Percentiles rank a stretch among this genome's conserved stretches.
Conservation (phyloP, 2,113 vertebrate genomes). For the Ammodramus savannarum region DNA sequence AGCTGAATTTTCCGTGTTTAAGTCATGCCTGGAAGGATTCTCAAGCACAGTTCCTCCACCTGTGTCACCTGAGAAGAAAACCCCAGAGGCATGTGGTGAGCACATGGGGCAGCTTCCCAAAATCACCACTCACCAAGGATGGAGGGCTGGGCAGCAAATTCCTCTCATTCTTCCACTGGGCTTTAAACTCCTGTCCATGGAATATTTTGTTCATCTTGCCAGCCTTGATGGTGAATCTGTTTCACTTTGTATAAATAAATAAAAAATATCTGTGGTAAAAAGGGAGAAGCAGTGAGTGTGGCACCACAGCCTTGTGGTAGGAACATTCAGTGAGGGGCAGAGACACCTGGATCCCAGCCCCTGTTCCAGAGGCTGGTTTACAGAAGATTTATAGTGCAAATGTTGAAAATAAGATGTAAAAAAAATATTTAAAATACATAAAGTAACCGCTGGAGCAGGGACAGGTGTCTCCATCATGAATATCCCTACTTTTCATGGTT, state of each 20-base stretch:
- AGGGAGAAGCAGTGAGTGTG: background rate
- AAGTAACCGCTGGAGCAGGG: background rate
- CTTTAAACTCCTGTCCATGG: background rate
- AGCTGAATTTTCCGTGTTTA: background rate
- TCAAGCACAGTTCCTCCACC: background rate
- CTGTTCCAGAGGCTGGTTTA: background rate
- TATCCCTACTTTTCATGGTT: background rate
- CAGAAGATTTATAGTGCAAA: background rate
- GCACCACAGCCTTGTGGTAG: background rate
- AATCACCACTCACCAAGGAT: background rate
- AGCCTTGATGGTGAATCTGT: background rate
- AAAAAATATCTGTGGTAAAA: background rate
- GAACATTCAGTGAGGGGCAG: background rate
- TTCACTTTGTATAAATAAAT: background rate
- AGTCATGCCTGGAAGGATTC: background rate
- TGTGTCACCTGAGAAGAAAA: background rate
- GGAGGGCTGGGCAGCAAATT: background rate
- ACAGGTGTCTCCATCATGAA: background rate
- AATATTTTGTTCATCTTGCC: background rate
- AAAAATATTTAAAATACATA: background rate
- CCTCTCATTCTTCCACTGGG: background rate
- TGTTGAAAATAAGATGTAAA: background rate
- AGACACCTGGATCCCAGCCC: background rate
- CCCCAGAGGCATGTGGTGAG: background rate
- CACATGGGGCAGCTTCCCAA: background rate